Base-by-base conservation (phyloP, 1,140 invertebrate genomes). In the Triops longicaudatus region DNA sequence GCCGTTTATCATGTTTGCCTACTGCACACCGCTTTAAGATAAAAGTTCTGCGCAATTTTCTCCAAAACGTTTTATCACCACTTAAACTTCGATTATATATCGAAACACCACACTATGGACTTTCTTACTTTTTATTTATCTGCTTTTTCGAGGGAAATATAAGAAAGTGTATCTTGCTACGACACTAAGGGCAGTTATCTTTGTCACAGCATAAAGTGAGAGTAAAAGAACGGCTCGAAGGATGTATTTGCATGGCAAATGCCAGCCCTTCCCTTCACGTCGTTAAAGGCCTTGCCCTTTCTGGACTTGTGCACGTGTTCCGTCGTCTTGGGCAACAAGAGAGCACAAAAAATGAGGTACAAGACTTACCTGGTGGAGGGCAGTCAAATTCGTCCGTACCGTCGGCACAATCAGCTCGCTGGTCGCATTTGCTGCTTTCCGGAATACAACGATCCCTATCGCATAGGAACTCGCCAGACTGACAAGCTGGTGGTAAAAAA, bases 321-420 rank as follows among this genome's bases (percentile, higher is more conserved):
- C 41, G 1, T 26, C 63, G 75, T 71, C 22, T 37, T 37, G 31
- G 31, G 31, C 31, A 37, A 37, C 31, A 37, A 41, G 26, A 6
- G 26, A 73, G 5, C 11, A 73, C 14, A 41, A 73, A 73, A 0
- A 73, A 73, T 17, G 26, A 5, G 14, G 37, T 73, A 14, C 26
- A 26, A 41, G 37, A 10, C 27, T 74, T 72, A 72, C 27, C 73
- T 73, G 27, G 73, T n/a, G 3, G 73, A 22, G 73, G 37, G 86
- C 91, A 92, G 83, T 89, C 87, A 82, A 84, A 86, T 86, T 92
- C 91, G 82, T 92, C 91, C 80, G 88, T 88, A 83, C 88, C 88
- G 86, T 91, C 90, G 78, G 83, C 83, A 85, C 91, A 92, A 86
- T 92, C 89, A 81, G 88, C 87, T 78, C 85, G 83, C 76, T 88